Evolutionary conservation across 2,113 vertebrate species (phyloP), one percentile per base, ranked within the genome.

Genomic region (Phaethon lepturus): DNA sequence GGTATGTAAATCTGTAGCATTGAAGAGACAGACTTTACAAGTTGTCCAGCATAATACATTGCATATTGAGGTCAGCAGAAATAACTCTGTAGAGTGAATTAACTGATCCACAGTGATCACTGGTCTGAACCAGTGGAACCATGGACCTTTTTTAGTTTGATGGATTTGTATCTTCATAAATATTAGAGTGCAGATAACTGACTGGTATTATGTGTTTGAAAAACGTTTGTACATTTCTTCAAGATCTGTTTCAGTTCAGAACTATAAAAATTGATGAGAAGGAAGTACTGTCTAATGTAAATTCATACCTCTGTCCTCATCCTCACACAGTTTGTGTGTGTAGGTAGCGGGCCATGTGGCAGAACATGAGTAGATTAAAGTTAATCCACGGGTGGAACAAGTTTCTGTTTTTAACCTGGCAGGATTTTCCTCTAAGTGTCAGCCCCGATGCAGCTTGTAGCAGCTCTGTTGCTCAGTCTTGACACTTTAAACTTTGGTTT

Each of bases 351-450:
- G 29, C 53, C 95, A 74, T 78, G 92, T 85, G 90, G 78, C 72
- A 96, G 58, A 95, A 90, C 81, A 77, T 23, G 58, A 93, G 89
- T 92, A 89, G 95, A 97, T 97, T 97, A 75, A 93, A 80, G 74
- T 88, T 97, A 97, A 97, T 97, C 97, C 82, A 84, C 0, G 11
- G 12, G 66, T 81, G 74, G 93, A 95, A 87, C 73, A 88, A 76
- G 91, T 80, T 90, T 88, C 95, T 97, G 95, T 96, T 96, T 96
- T 97, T 90, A 97, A 88, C 72, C 55, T 29, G 56, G 11, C 38
- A 45, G 75, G 83, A 90, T 95, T 94, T 96, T 92, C 68, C 47
- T 89, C 49, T 82, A 52, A 0, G 3, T 42, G 52, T 73, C 78
- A 93, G 45, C 44, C 50, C 63, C 83, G 63, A 12, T 62, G 44